A percentile compares a stretch with the other conserved stretches of the same genome.
phyloP scores from a whole-genome alignment of 2,113 vertebrate genomes.

The Sylvietta virens region DNA sequence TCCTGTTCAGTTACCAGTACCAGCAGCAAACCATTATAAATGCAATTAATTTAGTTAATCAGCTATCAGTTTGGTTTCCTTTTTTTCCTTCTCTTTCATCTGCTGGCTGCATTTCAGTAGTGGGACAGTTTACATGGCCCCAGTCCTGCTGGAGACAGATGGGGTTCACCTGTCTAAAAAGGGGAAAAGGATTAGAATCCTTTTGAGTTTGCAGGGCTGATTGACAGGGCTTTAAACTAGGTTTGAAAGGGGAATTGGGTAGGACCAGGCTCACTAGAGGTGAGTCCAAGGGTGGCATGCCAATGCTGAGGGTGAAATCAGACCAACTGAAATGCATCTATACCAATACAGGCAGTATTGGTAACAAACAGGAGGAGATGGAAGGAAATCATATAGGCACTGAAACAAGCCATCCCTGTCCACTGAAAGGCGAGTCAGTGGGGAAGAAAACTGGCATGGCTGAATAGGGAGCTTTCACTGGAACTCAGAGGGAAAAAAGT shows the following conservation, averaged over 20 bases:
- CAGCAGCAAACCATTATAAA: background rate
- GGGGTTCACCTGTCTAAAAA: background rate
- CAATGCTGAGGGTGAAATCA: background rate
- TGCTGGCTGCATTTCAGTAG: background rate
- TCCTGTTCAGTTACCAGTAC: background rate
- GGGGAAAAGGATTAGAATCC: background rate
- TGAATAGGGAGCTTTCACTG: background rate
- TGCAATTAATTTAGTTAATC: background rate
- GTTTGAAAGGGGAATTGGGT: background rate
- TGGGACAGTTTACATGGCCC: background rate
- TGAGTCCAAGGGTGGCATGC: background rate
- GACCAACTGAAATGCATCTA: background rate
- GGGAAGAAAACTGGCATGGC: background rate
- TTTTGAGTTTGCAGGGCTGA: background rate
- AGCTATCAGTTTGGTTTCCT: background rate
- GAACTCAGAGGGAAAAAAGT: background rate
- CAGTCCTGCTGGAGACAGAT: background rate
- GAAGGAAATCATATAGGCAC: background rate
- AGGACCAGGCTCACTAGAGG: background rate
- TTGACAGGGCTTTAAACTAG: background rate
- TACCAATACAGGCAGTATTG: too few species aligned
- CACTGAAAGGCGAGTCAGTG: background rate
- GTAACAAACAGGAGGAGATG: background rate
- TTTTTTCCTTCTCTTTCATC: background rate
- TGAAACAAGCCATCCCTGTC: background rate